phyloP scores from a whole-genome alignment of 1,140 invertebrate species.

The Caenorhabditis inopinata region DNA sequence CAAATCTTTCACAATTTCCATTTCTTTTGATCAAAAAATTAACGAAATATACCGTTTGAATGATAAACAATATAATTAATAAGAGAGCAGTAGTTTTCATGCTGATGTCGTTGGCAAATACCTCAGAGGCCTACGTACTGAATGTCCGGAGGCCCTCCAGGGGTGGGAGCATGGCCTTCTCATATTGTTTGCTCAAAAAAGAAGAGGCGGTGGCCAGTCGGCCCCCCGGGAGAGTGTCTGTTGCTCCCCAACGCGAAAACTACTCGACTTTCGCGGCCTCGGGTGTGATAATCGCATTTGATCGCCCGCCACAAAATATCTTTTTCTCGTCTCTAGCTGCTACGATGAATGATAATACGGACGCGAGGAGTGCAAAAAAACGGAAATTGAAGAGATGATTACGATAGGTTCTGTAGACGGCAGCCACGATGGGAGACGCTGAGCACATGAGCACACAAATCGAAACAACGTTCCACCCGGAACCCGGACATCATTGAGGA shows the following conservation, averaged over 20 bases:
- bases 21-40: no score
- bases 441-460: constrained; percentile 25
- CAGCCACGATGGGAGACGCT: neutral
- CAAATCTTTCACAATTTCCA: no score
- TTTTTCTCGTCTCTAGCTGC: neutral
- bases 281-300: neutral
- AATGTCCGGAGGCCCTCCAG: neutral
- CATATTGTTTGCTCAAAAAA: constrained; percentile 2
- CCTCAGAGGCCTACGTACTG: neutral
- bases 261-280: neutral
- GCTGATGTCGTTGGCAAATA: neutral
- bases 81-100: neutral
- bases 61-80: neutral
- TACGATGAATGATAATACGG: neutral
- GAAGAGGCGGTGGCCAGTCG: constrained; percentile 9
- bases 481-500: neutral
- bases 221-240: neutral
- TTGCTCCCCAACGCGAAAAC: neutral
- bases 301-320: neutral
- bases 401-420: neutral
- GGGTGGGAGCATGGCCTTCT: neutral
- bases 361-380: neutral
- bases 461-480: neutral
- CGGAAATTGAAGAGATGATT: neutral
- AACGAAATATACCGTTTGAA: constrained; percentile 13